phyloP scores from a whole-genome alignment of 2,888 invertebrate species.

The Heliconius erato region DNA sequence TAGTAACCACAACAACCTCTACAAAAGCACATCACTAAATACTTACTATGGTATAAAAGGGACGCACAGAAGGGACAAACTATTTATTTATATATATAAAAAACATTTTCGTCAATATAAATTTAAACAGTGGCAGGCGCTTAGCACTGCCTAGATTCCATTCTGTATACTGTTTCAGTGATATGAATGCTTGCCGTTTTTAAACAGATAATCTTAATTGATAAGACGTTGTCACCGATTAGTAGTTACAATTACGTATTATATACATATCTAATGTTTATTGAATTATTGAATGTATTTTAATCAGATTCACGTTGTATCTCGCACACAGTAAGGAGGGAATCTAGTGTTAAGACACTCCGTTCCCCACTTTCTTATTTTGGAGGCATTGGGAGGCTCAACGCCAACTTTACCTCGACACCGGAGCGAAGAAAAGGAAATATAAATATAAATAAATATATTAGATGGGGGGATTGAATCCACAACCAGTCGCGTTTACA shows the following conservation, averaged over 20 bases:
- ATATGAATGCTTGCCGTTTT: conserved; percentile 75
- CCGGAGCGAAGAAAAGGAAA: too few species aligned
- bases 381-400: too few species aligned
- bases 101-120: conserved; percentile 43
- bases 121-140: conserved; percentile 48
- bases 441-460: too few species aligned
- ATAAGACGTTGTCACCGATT: conserved; percentile 77
- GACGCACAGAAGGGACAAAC: conserved; percentile 9
- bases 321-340: too few species aligned
- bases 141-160: conserved; percentile 62
- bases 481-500: too few species aligned
- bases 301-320: neutral
- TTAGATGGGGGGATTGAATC: too few species aligned
- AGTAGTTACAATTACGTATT: conserved; percentile 68
- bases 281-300: conserved; percentile 1
- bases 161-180: conserved; percentile 73
- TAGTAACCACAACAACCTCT: neutral
- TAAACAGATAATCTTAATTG: conserved; percentile 81
- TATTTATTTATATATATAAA: conserved; percentile 36
- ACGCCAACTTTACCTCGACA: too few species aligned
- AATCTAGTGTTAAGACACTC: too few species aligned
- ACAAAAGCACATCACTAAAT: conserved; percentile 37
- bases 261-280: conserved; percentile 19
- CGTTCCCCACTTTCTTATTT: too few species aligned
- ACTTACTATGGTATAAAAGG: conserved; percentile 39